Evolutionary conservation across 2,888 invertebrate genomes (phyloP).

Genomic region (Abrostola tripartita): DNA sequence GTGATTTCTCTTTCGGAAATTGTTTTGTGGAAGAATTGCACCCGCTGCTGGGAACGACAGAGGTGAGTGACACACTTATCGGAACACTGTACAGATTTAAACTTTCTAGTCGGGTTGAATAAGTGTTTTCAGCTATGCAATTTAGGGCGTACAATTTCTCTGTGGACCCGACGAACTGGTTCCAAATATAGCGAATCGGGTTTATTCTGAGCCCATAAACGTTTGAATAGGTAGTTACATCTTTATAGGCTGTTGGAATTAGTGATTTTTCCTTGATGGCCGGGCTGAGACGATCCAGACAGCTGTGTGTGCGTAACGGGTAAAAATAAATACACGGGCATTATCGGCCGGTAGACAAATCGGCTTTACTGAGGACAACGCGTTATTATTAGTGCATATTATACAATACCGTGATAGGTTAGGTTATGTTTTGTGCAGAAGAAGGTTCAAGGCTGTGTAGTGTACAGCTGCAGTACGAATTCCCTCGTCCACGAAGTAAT

Average conservation of each 20-base stretch:
- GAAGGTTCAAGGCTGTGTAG: conserved; percentile 53
- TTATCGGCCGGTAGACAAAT: conserved; percentile 84
- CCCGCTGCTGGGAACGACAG: conserved; percentile 70
- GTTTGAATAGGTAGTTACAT: conserved; percentile 57
- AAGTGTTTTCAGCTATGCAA: conserved; percentile 56
- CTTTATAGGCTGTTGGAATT: conserved; percentile 63
- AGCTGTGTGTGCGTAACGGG: conserved; percentile 86
- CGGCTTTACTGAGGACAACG: conserved; percentile 82
- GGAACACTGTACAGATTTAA: conserved; percentile 35
- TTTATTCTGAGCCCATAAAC: conserved; percentile 62
- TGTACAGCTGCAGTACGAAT: conserved; percentile 25
- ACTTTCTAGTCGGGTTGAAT: conserved; percentile 46
- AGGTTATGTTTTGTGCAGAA: conserved; percentile 58
- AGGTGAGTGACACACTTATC: conserved; percentile 72
- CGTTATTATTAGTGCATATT: conserved; percentile 83
- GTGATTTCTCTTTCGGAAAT: conserved; percentile 82
- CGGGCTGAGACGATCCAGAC: conserved; percentile 82
- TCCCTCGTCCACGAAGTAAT: conserved; percentile 11
- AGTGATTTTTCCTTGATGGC: conserved; percentile 80
- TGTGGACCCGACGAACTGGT: conserved; percentile 70
- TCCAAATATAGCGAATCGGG: conserved; percentile 81
- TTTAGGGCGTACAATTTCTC: conserved; percentile 74
- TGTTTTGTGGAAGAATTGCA: conserved; percentile 71
- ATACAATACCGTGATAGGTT: conserved; percentile 65
- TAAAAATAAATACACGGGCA: conserved; percentile 87